Base-by-base conservation (phyloP, 2,113 vertebrate species). In the Blennius ocellaris region DNA sequence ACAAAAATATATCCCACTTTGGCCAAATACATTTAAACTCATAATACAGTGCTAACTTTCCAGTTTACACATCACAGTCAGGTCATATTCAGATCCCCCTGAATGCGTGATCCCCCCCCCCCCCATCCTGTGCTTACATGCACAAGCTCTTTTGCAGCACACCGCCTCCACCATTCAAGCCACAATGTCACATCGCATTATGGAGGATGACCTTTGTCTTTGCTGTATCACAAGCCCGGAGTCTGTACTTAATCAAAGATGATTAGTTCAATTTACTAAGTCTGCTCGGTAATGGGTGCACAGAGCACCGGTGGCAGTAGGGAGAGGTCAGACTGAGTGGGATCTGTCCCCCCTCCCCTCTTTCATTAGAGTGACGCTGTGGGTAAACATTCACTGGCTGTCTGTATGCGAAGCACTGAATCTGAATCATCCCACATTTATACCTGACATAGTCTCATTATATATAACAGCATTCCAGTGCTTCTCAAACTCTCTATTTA, bases 241-340 rank as follows among this genome's bases (percentile, higher is more conserved):
- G 89, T 88, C 75, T 65, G 75, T 68, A 81, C 74, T 89, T 92
- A 92, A 94, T 93, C 91, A 93, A 90, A 92, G 88, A 83, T 81
- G 90, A 92, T 93, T 88, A 91, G 82, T 82, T 90, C 82, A 90
- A 92, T 92, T 91, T 91, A 76, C 86, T 67, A 72, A 73, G 71
- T 86, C 83, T 88, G 84, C 74, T 87, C 21, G 11, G 71, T 92
- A 83, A 83, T 86, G 87, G 82, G 59, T 61, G 58, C 63, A 61
- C 60, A 73, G 74, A 76, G 70, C 70, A 76, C 48, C 17, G 30
- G 47, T 86, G 86, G 73, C 81, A 59, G 48, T 14, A 6, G 73
- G 44, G 71, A 57, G 80, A 81, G 83, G 85, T 89, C 88, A 85
- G 50, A 80, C 57, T 40, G 69, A 69, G 76, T 30, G 80, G 50